Conservation (phyloP, 2,797 vertebrate genomes). For the Propithecus perrieri region DNA sequence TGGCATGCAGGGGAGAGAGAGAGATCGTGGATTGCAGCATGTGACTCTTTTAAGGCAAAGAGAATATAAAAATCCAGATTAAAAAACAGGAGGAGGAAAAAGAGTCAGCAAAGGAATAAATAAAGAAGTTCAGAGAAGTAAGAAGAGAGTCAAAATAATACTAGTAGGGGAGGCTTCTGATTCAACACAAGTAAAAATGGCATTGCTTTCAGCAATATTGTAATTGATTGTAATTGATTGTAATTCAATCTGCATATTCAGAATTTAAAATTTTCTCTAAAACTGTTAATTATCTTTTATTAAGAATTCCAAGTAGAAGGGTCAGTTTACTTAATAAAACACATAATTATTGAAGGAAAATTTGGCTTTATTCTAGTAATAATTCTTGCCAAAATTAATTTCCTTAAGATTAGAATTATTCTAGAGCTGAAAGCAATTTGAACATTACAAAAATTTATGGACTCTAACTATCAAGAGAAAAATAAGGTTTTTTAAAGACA, state of each 20-base stretch:
- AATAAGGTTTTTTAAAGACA: not conserved
- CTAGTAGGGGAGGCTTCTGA: rapidly evolving
- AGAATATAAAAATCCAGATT: not conserved
- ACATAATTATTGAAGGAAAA: not conserved
- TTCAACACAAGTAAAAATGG: not conserved
- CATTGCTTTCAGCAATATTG: not conserved
- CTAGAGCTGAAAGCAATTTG: not conserved
- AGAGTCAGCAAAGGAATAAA: not conserved
- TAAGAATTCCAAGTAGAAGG: not conserved
- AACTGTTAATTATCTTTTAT: not conserved
- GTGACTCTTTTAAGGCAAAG: not conserved
- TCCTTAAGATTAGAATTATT: not conserved
- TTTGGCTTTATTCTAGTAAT: not conserved
- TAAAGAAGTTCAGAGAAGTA: not conserved
- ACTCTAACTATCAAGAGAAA: not conserved
- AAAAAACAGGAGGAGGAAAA: not conserved
- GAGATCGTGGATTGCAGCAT: not conserved
- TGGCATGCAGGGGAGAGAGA: not conserved
- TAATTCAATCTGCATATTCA: not conserved
- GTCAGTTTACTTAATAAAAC: not conserved
- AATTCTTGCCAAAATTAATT: not conserved
- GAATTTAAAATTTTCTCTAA: slow-evolving; percentile 25
- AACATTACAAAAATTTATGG: not conserved
- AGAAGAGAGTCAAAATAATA: not conserved
- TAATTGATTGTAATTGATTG: too few species aligned